A percentile compares a stretch with the other conserved stretches of the same genome.
These are phyloP conservation scores for Streptopelia turtur DNA, from an alignment of 2,797 vertebrate species.

Conservation along the genomic window DNA sequence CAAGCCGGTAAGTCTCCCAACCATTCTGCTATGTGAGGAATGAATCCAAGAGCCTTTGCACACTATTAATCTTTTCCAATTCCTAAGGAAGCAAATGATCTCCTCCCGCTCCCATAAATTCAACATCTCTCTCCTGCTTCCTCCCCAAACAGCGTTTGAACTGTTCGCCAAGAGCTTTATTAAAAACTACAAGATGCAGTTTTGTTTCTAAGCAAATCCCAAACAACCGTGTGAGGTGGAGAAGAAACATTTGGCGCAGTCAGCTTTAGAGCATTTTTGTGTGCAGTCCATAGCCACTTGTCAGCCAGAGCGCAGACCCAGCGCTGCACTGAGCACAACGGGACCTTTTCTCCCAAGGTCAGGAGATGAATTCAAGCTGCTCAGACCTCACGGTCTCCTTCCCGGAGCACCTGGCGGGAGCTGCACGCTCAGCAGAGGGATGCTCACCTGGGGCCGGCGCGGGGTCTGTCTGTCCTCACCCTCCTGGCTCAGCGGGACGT, in stretches of 20 bases:
- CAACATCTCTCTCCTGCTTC: not conserved
- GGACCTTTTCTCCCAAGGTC: not conserved
- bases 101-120: constrained; percentile 50
- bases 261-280: constrained; percentile 52
- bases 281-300: constrained; percentile 4
- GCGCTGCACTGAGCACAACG: not conserved
- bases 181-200: constrained; percentile 57
- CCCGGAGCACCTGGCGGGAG: not conserved
- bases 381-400: rapidly evolving
- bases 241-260: constrained; percentile 58
- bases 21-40: constrained; percentile 51
- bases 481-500: not conserved
- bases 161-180: constrained; percentile 51
- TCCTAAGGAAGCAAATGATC: constrained; percentile 37
- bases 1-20: constrained; percentile 6
- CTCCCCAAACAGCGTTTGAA: constrained; percentile 28
- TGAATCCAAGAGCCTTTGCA: constrained; percentile 51
- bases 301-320: not conserved
- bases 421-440: not conserved
- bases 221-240: constrained; percentile 44
- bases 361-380: not conserved
- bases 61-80: constrained; percentile 58
- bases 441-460: rapidly evolving
- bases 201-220: constrained; percentile 33
- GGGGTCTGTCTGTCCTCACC: not conserved